Evolutionary conservation across 2,113 vertebrate genomes (phyloP), one percentile per base, ranked within the genome.

Genomic region (Geothlypis trichas): DNA sequence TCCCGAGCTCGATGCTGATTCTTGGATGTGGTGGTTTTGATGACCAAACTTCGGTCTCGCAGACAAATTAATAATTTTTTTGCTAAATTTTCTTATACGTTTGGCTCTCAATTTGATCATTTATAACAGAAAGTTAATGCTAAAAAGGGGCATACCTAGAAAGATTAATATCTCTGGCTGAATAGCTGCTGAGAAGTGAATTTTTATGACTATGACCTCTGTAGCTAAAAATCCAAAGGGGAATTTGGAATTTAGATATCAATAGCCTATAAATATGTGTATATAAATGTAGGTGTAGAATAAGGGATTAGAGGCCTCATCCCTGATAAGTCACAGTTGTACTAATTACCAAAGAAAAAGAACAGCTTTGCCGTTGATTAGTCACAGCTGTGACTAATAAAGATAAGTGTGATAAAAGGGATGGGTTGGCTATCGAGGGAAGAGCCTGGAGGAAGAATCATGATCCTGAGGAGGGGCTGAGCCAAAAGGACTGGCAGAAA

Each of bases 111-210:
- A 39, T 39, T 39, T 39, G 39, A 39, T 39, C 11, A 39, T 39
- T 39, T 39, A 39, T 39, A 39, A 39, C 39, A 39, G 39, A 39
- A 39, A 2, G 5, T 21, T 39, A 42, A 9, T 12, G 5, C 68
- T 61, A 35, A 30, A 61, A 81, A 62, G 19, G 9, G 4, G 44
- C 7, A 27, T 3, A 88, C 7, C 6, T 54, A 27, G 17, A 21
- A 77, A 61, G 4, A 28, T 3, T 0, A 46, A 30, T 46, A 33
- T 7, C 7, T 62, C 16, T 67, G 7, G 27, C 20, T 31, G n/a
- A 23, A 41, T 8, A 73, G n/a, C 12, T 61, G 6, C 24, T 66
- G 9, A 72, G 46, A 35, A 37, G 21, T 23, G 2, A 8, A 44
- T 55, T 87, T 82, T 87, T 73, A 27, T 82, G 15, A n/a, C 49